Percentiles rank a stretch among this genome's conserved stretches.
phyloP scores from a whole-genome alignment of 1,140 invertebrate species.

The Macrosteles quadrilineatus region DNA sequence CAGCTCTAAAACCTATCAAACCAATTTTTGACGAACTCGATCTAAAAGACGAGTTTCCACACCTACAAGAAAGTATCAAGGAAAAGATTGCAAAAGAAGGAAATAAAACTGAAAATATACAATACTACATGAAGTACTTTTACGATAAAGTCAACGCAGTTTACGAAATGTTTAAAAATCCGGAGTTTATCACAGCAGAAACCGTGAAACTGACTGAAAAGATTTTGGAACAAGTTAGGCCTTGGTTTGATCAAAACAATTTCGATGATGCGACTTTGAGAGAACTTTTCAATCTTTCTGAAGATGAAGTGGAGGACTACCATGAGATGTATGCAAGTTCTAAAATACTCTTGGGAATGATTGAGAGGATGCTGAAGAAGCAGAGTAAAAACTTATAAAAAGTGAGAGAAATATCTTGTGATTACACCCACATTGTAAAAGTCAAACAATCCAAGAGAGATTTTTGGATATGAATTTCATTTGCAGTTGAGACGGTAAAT shows the following conservation, averaged over 20 bases:
- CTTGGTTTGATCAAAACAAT: not conserved
- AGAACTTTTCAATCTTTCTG: not conserved
- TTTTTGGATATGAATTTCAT: no score
- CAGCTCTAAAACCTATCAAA: not conserved
- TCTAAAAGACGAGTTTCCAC: not conserved
- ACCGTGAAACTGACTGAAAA: not conserved
- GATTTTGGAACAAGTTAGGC: not conserved
- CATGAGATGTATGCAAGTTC: slow-evolving; percentile 6
- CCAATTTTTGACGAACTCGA: slow-evolving; percentile 5
- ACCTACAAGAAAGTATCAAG: not conserved
- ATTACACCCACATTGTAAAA: not conserved
- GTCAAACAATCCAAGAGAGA: not conserved
- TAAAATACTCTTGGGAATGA: not conserved
- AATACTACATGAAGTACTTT: slow-evolving; percentile 5
- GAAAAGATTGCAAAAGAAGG: not conserved
- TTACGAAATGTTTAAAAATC: not conserved
- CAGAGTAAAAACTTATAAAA: not conserved
- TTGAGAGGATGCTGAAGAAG: not conserved
- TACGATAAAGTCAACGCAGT: not conserved
- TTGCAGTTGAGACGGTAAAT: no score
- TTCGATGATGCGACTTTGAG: not conserved
- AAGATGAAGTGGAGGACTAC: not conserved
- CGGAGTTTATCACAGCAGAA: not conserved
- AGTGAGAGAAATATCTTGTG: not conserved
- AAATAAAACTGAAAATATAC: not conserved